Conservation (phyloP, 2,113 vertebrate species). For the Puma concolor region DNA sequence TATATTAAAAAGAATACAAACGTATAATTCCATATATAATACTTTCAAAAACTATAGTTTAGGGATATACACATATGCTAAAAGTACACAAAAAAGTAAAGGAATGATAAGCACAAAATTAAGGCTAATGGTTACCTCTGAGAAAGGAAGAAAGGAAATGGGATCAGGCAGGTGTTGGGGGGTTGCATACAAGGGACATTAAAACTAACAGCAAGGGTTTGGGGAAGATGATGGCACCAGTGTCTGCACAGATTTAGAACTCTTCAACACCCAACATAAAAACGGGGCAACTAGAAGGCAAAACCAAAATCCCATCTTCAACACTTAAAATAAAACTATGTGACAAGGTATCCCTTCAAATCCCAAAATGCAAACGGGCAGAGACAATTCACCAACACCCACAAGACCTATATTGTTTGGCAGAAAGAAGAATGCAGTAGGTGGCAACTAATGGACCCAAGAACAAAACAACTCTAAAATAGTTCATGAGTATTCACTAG, state of each 20-base stretch:
- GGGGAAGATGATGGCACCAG: neutral
- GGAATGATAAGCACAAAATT: neutral
- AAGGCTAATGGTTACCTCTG: neutral
- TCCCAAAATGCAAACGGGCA: neutral
- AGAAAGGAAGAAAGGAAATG: neutral
- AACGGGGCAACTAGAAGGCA: neutral
- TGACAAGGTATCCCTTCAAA: neutral
- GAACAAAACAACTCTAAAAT: neutral
- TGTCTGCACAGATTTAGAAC: neutral
- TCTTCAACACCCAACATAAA: constrained; percentile 8
- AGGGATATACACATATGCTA: neutral
- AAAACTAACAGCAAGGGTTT: neutral
- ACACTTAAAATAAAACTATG: neutral
- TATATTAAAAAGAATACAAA: neutral
- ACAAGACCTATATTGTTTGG: neutral
- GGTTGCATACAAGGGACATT: neutral
- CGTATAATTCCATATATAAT: neutral
- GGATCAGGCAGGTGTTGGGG: neutral
- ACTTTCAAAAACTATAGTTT: neutral
- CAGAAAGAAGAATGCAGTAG: neutral
- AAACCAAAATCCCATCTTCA: constrained; percentile 1
- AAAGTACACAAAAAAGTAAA: neutral
- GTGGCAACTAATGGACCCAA: neutral
- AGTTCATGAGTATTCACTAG: neutral
- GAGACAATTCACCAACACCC: neutral